phyloP scores from a whole-genome alignment of 30 jellyfish, hydroid and myxozoan species.

The Turritopsis dohrnii region DNA sequence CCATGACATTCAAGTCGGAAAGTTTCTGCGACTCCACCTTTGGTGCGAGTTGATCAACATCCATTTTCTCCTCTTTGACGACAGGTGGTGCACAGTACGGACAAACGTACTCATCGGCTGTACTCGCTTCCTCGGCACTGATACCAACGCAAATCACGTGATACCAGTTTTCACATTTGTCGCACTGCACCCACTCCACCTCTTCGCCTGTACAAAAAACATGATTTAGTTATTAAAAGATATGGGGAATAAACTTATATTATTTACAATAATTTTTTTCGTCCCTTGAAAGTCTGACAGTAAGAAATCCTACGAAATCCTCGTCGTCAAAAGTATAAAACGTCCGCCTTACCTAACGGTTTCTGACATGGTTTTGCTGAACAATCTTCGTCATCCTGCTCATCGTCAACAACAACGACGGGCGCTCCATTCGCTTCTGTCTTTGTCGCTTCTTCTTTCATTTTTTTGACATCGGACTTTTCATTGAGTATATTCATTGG shows the following conservation, averaged over 20 bases:
- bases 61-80: slow-evolving; percentile 5
- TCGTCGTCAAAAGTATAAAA: too few species aligned
- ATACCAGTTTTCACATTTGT: slow-evolving; percentile 89
- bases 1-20: slow-evolving; percentile 28
- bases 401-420: slow-evolving; percentile 37
- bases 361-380: slow-evolving; percentile 82
- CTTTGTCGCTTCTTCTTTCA: slow-evolving; percentile 37
- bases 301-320: too few species aligned
- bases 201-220: slow-evolving; percentile 72
- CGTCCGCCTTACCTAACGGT: slow-evolving; percentile 84
- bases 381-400: slow-evolving; percentile 85
- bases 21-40: not conserved
- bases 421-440: slow-evolving; percentile 13
- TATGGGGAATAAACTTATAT: too few species aligned
- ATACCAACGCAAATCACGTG: slow-evolving; percentile 89
- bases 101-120: slow-evolving; percentile 80
- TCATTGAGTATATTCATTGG: not conserved
- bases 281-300: too few species aligned
- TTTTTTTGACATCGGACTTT: slow-evolving; percentile 28
- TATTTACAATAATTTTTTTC: too few species aligned
- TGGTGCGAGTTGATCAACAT: not conserved
- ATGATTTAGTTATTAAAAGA: too few species aligned
- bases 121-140: slow-evolving; percentile 96
- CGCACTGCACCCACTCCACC: slow-evolving; percentile 99
- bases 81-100: slow-evolving; percentile 41